Conservation (phyloP, 2,113 vertebrate species). For the Coptodon bakossiorum region DNA sequence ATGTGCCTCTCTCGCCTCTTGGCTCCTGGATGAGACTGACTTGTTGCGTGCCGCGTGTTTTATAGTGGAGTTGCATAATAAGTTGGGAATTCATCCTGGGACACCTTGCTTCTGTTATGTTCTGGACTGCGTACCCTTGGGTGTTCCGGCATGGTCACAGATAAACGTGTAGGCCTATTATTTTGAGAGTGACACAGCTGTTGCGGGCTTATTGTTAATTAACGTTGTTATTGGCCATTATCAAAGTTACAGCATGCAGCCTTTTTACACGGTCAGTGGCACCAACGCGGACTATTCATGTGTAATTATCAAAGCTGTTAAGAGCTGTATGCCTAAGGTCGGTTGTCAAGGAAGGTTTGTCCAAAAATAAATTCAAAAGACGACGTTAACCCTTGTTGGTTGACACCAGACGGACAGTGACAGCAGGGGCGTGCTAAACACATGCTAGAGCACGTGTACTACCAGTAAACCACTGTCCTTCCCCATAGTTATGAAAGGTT, state of each 20-base stretch:
- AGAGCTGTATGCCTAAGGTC: background rate
- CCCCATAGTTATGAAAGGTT: background rate
- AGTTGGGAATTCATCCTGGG: slow-evolving; percentile 34
- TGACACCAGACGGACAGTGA: slow-evolving; percentile 40
- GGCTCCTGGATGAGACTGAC: background rate
- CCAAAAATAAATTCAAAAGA: slow-evolving; percentile 67
- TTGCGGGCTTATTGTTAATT: slow-evolving; percentile 23
- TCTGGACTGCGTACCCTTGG: slow-evolving; percentile 28
- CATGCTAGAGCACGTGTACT: slow-evolving; percentile 43
- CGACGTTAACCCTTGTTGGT: slow-evolving; percentile 20
- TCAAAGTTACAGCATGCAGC: background rate
- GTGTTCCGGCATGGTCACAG: background rate
- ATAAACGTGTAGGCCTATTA: slow-evolving; percentile 20
- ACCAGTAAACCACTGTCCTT: background rate
- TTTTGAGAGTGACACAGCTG: slow-evolving; percentile 55
- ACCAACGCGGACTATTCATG: background rate
- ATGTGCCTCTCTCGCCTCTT: background rate
- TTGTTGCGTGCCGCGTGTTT: slow-evolving; percentile 6
- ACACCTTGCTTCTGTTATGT: slow-evolving; percentile 52
- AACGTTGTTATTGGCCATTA: background rate
- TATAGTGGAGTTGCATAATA: slow-evolving; percentile 60
- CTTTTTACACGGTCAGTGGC: background rate
- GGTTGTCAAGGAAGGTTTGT: slow-evolving; percentile 23
- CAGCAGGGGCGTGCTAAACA: slow-evolving; percentile 34
- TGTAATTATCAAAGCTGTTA: background rate